phyloP scores from a whole-genome alignment of 2,113 vertebrate genomes.

The Cygnus buccinator region DNA sequence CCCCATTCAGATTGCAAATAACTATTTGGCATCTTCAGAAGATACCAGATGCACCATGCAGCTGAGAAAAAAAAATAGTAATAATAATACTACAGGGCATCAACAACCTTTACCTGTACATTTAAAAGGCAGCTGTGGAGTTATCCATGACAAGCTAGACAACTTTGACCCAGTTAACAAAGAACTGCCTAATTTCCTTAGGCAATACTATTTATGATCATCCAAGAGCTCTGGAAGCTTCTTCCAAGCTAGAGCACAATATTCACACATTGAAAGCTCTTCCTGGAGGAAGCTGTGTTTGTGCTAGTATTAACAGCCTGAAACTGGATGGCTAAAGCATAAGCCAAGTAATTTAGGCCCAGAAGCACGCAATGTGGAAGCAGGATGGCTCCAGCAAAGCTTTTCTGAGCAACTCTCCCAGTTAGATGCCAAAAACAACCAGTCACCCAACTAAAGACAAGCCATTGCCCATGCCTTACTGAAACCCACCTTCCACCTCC shows the following conservation, averaged over 20 bases:
- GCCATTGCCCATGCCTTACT: background rate
- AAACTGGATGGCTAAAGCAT: background rate
- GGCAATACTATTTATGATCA: background rate
- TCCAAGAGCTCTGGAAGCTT: background rate
- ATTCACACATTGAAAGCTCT: background rate
- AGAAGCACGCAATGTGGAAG: background rate
- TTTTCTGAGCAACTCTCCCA: background rate
- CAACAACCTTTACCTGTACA: background rate
- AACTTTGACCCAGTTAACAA: background rate
- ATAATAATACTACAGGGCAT: background rate
- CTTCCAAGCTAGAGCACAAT: background rate
- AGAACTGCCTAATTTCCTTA: background rate
- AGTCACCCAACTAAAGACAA: background rate
- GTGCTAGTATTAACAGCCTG: background rate
- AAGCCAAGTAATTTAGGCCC: background rate
- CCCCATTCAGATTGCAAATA: background rate
- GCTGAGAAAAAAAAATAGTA: background rate
- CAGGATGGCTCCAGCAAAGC: background rate
- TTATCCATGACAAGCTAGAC: background rate
- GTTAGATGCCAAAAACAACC: background rate
- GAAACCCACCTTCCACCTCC: background rate
- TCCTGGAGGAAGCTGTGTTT: background rate
- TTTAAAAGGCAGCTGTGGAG: background rate
- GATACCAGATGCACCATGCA: background rate
- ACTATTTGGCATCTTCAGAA: background rate